Conservation (phyloP, 1,140 invertebrate genomes). For the Cherax destructor region DNA sequence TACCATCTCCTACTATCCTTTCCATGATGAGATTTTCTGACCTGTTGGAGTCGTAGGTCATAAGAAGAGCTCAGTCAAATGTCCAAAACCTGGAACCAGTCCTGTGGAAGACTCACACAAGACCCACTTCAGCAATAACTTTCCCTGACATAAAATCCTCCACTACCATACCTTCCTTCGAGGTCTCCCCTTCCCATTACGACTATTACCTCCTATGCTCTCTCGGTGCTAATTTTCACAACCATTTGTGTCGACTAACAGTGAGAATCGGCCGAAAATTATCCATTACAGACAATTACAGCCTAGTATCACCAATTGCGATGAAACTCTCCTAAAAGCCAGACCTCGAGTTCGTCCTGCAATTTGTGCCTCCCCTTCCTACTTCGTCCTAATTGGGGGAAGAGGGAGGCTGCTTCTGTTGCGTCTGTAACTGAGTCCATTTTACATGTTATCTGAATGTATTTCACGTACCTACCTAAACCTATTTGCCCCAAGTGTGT, state of each 20-base stretch:
- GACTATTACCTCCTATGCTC: not conserved
- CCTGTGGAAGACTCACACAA: too few species aligned
- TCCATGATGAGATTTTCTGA: too few species aligned
- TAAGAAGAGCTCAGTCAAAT: too few species aligned
- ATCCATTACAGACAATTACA: conserved; percentile 42
- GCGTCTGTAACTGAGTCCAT: too few species aligned
- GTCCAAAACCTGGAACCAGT: too few species aligned
- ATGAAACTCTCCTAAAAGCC: conserved; percentile 32
- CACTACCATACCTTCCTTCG: too few species aligned
- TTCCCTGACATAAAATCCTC: too few species aligned
- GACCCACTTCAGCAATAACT: too few species aligned
- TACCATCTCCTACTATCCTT: too few species aligned
- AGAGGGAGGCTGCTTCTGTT: not conserved
- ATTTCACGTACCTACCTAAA: not conserved
- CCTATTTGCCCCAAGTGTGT: not conserved
- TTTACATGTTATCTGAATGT: too few species aligned
- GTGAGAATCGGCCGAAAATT: conserved; percentile 28
- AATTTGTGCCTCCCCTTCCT: conserved; percentile 1
- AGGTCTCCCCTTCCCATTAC: not conserved
- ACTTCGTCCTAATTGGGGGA: conserved; percentile 24
- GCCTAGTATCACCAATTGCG: conserved; percentile 35
- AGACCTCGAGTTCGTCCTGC: conserved; percentile 26
- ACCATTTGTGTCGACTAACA: conserved; percentile 8
- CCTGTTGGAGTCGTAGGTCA: too few species aligned
- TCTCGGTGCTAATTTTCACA: conserved; percentile 15